phyloP scores from a whole-genome alignment of 92 coral and sea anemone species.

The Epizoanthus stellaris region DNA sequence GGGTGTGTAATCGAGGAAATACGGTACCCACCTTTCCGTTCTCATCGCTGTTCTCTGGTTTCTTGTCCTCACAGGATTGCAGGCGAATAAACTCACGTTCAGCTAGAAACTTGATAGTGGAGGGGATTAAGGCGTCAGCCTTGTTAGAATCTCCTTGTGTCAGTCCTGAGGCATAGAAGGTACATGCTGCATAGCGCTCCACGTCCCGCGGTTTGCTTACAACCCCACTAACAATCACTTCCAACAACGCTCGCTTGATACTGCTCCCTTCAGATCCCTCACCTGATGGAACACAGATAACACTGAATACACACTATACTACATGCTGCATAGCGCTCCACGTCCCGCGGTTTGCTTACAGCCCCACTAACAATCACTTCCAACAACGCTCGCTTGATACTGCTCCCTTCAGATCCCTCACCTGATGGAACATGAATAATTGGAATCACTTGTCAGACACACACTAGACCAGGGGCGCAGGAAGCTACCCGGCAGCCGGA shows the following conservation, averaged over 20 bases:
- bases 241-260: constrained; percentile 93
- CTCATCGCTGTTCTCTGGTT: constrained; percentile 47
- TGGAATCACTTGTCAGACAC: too few relatives aligned
- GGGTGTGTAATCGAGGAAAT: too few relatives aligned
- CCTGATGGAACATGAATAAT: constrained; percentile 32
- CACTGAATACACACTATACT: too few relatives aligned
- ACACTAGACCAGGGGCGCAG: too few relatives aligned
- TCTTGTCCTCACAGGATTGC: constrained; percentile 59
- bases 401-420: constrained; percentile 77
- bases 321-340: constrained; percentile 86
- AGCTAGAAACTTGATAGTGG: constrained; percentile 81
- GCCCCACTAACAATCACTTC: constrained; percentile 99
- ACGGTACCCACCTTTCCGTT: constrained; percentile 17
- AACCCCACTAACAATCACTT: constrained; percentile 97
- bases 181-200: constrained; percentile 94
- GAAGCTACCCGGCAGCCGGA: too few relatives aligned
- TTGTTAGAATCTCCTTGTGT: constrained; percentile 55
- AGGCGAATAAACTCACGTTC: constrained; percentile 92
- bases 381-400: constrained; percentile 93
- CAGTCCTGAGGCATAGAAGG: constrained; percentile 90
- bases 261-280: constrained; percentile 83
- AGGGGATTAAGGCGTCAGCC: constrained; percentile 60
- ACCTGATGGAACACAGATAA: constrained; percentile 41
- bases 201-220: constrained; percentile 90
- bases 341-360: constrained; percentile 87